A percentile compares a stretch with the other conserved stretches of the same genome.
These are phyloP conservation scores for Etheostoma nigrum DNA, from an alignment of 2,797 vertebrate species.

Conservation along the genomic window DNA sequence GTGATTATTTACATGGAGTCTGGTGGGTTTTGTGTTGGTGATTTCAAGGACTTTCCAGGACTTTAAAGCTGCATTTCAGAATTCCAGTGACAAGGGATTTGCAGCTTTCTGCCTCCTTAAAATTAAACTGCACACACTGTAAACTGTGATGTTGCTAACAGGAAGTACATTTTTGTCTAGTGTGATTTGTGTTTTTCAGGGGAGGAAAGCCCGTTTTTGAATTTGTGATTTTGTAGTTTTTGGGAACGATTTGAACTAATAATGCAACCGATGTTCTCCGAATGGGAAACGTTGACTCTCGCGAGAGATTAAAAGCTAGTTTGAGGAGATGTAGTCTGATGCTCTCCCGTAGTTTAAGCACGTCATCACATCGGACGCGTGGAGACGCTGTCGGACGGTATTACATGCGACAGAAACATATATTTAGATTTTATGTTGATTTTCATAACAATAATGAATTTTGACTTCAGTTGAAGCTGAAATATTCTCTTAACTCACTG, in stretches of 20 bases:
- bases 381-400: no score
- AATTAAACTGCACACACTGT: neutral
- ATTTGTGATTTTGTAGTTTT: slow-evolving; percentile 21
- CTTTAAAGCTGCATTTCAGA: neutral
- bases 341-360: neutral
- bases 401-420: neutral
- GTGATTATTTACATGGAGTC: no score
- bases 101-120: neutral
- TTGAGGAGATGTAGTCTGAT: neutral
- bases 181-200: no score
- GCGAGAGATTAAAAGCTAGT: neutral
- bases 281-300: neutral
- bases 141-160: no score
- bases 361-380: neutral
- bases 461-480: neutral
- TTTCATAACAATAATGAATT: neutral
- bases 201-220: no score
- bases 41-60: no score
- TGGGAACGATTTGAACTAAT: neutral
- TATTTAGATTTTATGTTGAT: neutral
- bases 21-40: no score
- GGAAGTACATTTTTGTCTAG: no score
- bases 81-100: neutral
- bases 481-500: neutral
- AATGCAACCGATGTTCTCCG: neutral